These are phyloP conservation scores for Perdita meconis DNA, from an alignment of 2,888 invertebrate genomes.

Conservation along the genomic window DNA sequence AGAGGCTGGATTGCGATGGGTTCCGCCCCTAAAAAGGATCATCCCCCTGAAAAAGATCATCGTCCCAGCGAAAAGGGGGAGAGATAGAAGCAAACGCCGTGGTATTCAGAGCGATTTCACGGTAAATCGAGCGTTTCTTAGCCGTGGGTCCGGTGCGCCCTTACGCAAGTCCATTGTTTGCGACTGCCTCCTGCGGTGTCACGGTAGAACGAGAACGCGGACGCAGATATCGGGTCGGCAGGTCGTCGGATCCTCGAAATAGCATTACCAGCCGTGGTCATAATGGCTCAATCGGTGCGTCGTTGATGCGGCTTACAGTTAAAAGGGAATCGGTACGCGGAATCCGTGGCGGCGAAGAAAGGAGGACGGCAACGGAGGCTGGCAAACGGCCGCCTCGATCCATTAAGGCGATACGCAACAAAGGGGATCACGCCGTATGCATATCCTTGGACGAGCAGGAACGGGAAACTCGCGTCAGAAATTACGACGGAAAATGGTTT, in stretches of 20 bases:
- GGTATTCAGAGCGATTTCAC: constrained; percentile 70
- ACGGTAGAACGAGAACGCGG: constrained; percentile 68
- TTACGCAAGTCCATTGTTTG: constrained; percentile 71
- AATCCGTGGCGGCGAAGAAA: constrained; percentile 20
- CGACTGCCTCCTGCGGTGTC: constrained; percentile 80
- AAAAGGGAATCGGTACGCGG: constrained; percentile 26
- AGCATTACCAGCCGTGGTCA: constrained; percentile 64
- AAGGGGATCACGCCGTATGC: constrained; percentile 43
- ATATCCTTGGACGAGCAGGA: neutral
- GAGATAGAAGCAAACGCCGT: constrained; percentile 35
- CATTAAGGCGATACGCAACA: constrained; percentile 51
- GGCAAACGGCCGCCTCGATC: constrained; percentile 33
- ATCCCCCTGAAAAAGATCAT: constrained; percentile 74
- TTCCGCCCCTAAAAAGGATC: constrained; percentile 69
- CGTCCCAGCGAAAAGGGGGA: constrained; percentile 38
- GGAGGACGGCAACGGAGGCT: constrained; percentile 21
- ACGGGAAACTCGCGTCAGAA: too few relatives aligned
- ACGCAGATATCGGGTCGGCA: constrained; percentile 37
- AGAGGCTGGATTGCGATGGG: constrained; percentile 17
- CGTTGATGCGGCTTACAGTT: constrained; percentile 71
- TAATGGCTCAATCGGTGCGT: constrained; percentile 76
- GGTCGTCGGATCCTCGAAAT: constrained; percentile 64
- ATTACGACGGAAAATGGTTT: constrained; percentile 7
- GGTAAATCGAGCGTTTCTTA: constrained; percentile 75
- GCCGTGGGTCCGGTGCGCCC: constrained; percentile 43